Evolutionary conservation across 1,140 invertebrate species (phyloP).

Genomic region (Ostrea denselamellosa): DNA sequence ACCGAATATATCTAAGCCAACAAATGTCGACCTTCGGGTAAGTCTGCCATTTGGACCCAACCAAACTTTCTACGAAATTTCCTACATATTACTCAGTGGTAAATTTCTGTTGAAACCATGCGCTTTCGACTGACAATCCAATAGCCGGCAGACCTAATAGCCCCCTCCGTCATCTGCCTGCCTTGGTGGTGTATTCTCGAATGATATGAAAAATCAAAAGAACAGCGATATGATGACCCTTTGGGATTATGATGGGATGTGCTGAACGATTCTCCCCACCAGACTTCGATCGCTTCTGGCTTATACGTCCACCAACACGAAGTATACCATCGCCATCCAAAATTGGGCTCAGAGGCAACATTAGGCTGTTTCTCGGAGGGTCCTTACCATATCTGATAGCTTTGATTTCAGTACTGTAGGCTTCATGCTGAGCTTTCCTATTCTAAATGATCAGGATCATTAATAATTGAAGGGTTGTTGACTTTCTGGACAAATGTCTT

Average conservation of each 20-base stretch:
- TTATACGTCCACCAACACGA: constrained; percentile 57
- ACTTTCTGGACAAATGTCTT: not conserved
- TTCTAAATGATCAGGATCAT: not conserved
- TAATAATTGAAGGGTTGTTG: not conserved
- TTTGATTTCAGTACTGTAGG: not conserved
- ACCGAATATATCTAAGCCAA: constrained; percentile 1
- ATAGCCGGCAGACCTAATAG: constrained; percentile 49
- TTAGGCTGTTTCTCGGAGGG: constrained; percentile 18
- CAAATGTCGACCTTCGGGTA: constrained; percentile 58
- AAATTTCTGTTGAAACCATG: constrained; percentile 40
- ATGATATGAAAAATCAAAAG: constrained; percentile 54
- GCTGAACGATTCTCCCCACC: not conserved
- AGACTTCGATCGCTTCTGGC: constrained; percentile 40
- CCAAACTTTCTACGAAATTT: constrained; percentile 47
- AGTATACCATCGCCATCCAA: constrained; percentile 37
- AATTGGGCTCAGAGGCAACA: constrained; percentile 7
- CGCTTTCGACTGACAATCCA: constrained; percentile 54
- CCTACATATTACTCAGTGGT: constrained; percentile 55
- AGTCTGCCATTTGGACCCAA: constrained; percentile 59
- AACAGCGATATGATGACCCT: constrained; percentile 45
- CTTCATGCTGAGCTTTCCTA: constrained; percentile 2
- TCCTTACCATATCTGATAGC: not conserved
- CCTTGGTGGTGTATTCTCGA: constrained; percentile 56
- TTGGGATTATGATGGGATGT: constrained; percentile 55
- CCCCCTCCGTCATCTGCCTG: constrained; percentile 53